Base-by-base conservation (phyloP, 2,797 vertebrate genomes). In the Pagetopsis macropterus region DNA sequence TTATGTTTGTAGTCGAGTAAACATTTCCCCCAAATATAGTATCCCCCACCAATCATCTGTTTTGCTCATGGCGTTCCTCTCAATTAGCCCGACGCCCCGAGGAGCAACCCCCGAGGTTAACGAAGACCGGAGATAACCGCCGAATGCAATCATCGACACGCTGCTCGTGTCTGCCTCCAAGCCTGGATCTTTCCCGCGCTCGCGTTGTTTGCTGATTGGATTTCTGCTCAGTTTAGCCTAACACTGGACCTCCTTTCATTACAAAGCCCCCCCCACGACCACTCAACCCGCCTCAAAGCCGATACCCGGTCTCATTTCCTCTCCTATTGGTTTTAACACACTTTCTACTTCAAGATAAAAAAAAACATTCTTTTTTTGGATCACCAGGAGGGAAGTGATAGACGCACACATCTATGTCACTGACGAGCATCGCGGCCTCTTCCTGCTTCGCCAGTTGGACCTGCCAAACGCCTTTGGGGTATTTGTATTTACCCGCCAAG, bases 401-500 rank as follows among this genome's bases (percentile, higher is more conserved):
- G 82, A 82, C 85, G 85, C 84, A 73, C 76, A 87, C 84, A 89
- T 91, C 84, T 85, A 83, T 93, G 92, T 93, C 90, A 88, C 89
- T 77, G 88, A 87, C 72, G 85, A 89, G 92, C 90, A 69, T 51
- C 75, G 41, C 31, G 81, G 88, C 84, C 84, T 86, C 88, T 84
- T 88, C 84, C 80, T 75, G 84, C 78, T 90, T 27, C 91, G 89
- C 85, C 88, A 87, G 86, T 86, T 83, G 41, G 77, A 70, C 82
- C 90, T 91, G 91, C 92, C 93, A 93, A 91, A 88, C 63, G 82
- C 85, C 88, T 92, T 92, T 88, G 91, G 92, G 89, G 89, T 90
- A 90, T 94, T 94, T 94, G 92, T 92, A 90, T 88, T 91, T 87
- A 84, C 85, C 86, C 88, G 88, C 91, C 89, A 92, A 93, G 93